Conservation (phyloP, 2,888 invertebrate genomes). For the Drosophila recens region DNA sequence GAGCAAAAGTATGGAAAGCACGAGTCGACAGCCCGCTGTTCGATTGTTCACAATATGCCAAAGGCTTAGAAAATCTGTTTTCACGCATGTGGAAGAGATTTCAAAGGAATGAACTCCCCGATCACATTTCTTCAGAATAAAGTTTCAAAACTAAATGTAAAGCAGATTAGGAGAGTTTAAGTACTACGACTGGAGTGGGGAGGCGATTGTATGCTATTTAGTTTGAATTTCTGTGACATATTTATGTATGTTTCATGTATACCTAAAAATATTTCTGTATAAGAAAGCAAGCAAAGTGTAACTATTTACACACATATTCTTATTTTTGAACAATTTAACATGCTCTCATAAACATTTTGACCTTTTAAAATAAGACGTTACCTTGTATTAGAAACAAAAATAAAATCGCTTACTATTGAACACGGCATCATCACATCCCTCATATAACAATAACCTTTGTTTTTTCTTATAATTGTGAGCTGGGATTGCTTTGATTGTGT, state of each 20-base stretch:
- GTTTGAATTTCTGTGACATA: conserved; percentile 57
- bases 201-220: conserved; percentile 52
- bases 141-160: conserved; percentile 33
- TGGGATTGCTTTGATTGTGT: neutral
- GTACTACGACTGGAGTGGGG: conserved; percentile 16
- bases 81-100: conserved; percentile 95
- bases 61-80: conserved; percentile 95
- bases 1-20: conserved; percentile 97
- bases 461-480: neutral
- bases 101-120: conserved; percentile 89
- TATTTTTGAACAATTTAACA: conserved; percentile 59
- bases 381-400: conserved; percentile 63
- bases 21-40: conserved; percentile 95
- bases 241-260: conserved; percentile 55
- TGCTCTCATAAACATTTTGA: conserved; percentile 64
- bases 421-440: conserved; percentile 20
- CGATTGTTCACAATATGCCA: conserved; percentile 95
- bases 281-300: conserved; percentile 50
- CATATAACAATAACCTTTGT: conserved; percentile 15
- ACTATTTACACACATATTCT: conserved; percentile 50
- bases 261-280: conserved; percentile 49
- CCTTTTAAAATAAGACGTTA: conserved; percentile 66
- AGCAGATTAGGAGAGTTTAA: conserved; percentile 41
- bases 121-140: conserved; percentile 88
- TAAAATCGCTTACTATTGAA: conserved; percentile 57